phyloP scores from a whole-genome alignment of 2,797 vertebrate genomes.

The Vespertilio murinus region DNA sequence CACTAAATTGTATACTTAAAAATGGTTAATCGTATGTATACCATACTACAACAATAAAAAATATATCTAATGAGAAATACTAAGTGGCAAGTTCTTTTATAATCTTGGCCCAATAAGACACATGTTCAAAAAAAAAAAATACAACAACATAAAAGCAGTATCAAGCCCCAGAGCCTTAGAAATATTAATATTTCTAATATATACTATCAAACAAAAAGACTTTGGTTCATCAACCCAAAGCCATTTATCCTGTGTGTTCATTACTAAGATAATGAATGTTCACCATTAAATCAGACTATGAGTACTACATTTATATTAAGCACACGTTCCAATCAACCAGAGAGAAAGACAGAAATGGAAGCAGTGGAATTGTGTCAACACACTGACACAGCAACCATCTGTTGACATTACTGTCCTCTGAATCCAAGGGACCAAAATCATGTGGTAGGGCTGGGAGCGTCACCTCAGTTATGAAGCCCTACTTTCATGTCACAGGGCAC shows the following conservation, averaged over 20 bases:
- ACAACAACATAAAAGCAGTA: background rate
- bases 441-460: conserved; percentile 69
- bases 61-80: background rate
- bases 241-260: background rate
- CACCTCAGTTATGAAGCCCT: conserved; percentile 68
- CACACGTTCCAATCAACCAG: background rate
- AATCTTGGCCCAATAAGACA: conserved; percentile 26
- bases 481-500: conserved; percentile 75
- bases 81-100: conserved; percentile 30
- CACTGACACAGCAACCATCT: conserved; percentile 3
- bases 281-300: background rate
- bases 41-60: conserved; percentile 20
- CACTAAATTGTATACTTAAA: background rate
- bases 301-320: background rate
- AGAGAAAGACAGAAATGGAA: conserved; percentile 15
- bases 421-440: conserved; percentile 61
- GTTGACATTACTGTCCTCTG: background rate
- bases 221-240: background rate
- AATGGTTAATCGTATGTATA: background rate
- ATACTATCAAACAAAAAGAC: background rate
- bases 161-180: background rate
- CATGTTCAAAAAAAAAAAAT: conserved; percentile 4
- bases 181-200: background rate
- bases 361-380: conserved; percentile 24
- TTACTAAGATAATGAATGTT: background rate